These are phyloP conservation scores for Chrysocyon brachyurus DNA, from an alignment of 2,797 vertebrate genomes.

Conservation along the genomic window DNA sequence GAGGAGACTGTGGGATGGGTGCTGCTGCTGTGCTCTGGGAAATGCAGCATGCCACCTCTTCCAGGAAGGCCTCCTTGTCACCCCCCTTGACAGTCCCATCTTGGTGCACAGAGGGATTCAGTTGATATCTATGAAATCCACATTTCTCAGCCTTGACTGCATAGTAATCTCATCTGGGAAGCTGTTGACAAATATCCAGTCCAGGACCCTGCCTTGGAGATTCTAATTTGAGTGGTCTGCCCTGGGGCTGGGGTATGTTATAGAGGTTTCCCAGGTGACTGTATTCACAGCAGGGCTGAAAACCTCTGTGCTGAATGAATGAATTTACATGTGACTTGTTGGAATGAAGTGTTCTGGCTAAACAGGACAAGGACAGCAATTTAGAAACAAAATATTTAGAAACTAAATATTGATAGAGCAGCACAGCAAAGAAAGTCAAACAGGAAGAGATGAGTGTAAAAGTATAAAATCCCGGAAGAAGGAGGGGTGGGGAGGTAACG, in stretches of 20 bases:
- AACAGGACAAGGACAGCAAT: neutral
- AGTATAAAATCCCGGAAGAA: neutral
- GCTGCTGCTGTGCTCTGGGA: neutral
- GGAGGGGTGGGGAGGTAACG: no score
- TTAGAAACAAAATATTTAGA: conserved; percentile 43
- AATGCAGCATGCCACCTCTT: neutral
- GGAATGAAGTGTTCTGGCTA: neutral
- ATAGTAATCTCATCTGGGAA: neutral
- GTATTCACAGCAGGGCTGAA: neutral
- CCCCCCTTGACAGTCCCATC: neutral
- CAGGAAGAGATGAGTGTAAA: neutral
- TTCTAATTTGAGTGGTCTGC: neutral
- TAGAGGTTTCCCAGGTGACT: neutral
- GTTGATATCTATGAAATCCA: neutral
- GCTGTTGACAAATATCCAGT: neutral
- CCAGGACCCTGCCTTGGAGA: neutral
- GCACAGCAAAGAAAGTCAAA: neutral
- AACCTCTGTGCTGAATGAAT: neutral
- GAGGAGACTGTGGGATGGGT: neutral
- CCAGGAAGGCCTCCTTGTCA: neutral
- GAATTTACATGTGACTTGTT: neutral
- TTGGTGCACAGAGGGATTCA: neutral
- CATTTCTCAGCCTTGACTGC: neutral
- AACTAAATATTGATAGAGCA: conserved; percentile 15
- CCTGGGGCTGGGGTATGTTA: accelerated